phyloP scores from a whole-genome alignment of 2,888 invertebrate species.

The Petrolisthes cinctipes region DNA sequence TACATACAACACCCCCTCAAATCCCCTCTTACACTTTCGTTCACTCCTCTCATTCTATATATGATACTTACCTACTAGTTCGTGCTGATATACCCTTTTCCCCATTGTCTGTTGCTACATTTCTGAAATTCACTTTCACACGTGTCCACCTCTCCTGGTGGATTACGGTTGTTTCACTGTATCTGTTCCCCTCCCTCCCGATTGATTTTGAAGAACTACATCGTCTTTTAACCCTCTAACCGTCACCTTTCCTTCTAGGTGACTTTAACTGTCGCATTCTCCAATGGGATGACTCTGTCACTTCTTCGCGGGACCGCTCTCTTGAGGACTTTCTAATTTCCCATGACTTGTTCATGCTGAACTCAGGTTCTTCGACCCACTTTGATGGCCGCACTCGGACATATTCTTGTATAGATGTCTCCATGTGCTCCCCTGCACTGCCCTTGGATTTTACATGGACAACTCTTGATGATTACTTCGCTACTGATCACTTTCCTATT shows the following conservation, averaged over 20 bases:
- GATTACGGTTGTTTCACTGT: not conserved
- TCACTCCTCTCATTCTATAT: too few species aligned
- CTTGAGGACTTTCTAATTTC: not conserved
- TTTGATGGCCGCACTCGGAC: constrained; percentile 5
- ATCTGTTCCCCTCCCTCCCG: not conserved
- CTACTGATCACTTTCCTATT: not conserved
- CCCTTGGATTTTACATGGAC: constrained; percentile 14
- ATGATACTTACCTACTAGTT: not conserved
- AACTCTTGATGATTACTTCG: not conserved
- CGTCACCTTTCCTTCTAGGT: not conserved
- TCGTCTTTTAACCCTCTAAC: not conserved
- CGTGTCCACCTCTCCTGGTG: not conserved
- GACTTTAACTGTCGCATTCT: constrained; percentile 3
- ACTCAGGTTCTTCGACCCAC: not conserved
- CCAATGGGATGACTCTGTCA: constrained; percentile 5
- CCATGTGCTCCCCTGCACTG: not conserved
- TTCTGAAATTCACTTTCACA: not conserved
- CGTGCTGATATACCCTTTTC: not conserved
- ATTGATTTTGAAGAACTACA: not conserved
- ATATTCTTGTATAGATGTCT: not conserved
- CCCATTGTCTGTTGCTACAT: not conserved
- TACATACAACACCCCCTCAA: not conserved
- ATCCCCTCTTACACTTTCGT: not conserved
- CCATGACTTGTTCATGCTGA: not conserved
- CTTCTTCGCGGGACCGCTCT: not conserved